phyloP scores from a whole-genome alignment of 1,140 invertebrate species.

The Caenorhabditis tropicalis region DNA sequence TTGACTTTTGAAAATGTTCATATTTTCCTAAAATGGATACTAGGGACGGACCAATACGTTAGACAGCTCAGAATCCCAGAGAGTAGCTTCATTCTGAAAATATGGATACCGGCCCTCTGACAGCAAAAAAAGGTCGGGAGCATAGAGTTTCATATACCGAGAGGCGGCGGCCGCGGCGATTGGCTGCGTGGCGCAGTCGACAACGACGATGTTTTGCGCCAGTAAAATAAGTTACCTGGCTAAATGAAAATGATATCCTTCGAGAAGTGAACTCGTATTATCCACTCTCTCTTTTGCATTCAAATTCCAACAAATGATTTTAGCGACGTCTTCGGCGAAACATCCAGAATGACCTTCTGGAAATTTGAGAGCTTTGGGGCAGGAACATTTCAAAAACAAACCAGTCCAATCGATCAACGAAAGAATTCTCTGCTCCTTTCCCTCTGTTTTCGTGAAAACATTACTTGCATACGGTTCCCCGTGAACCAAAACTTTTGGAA shows the following conservation, averaged over 20 bases:
- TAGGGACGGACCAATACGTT: too few relatives aligned
- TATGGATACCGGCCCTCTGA: too few relatives aligned
- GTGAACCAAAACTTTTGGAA: slow-evolving; percentile 60
- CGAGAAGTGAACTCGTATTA: slow-evolving; percentile 50
- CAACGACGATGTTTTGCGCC: too few relatives aligned
- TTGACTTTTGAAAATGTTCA: too few relatives aligned
- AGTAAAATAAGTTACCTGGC: background rate
- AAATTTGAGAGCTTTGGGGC: slow-evolving; percentile 39
- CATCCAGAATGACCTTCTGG: slow-evolving; percentile 67
- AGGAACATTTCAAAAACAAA: too few relatives aligned
- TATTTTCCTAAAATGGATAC: too few relatives aligned
- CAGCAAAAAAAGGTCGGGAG: too few relatives aligned
- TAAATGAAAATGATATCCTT: slow-evolving; percentile 57
- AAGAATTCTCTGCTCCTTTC: slow-evolving; percentile 53
- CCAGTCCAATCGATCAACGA: slow-evolving; percentile 69
- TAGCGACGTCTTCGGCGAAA: slow-evolving; percentile 68
- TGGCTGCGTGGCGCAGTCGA: too few relatives aligned
- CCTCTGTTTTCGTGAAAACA: slow-evolving; percentile 60
- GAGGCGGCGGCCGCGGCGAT: too few relatives aligned
- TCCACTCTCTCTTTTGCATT: slow-evolving; percentile 54
- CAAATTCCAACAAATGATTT: slow-evolving; percentile 70
- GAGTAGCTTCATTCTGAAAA: too few relatives aligned
- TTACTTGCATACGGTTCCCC: slow-evolving; percentile 66
- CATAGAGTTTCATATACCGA: too few relatives aligned
- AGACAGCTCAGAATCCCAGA: too few relatives aligned